Evolutionary conservation across 1,140 invertebrate species (phyloP).

Genomic region (Lasioglossum albipes): DNA sequence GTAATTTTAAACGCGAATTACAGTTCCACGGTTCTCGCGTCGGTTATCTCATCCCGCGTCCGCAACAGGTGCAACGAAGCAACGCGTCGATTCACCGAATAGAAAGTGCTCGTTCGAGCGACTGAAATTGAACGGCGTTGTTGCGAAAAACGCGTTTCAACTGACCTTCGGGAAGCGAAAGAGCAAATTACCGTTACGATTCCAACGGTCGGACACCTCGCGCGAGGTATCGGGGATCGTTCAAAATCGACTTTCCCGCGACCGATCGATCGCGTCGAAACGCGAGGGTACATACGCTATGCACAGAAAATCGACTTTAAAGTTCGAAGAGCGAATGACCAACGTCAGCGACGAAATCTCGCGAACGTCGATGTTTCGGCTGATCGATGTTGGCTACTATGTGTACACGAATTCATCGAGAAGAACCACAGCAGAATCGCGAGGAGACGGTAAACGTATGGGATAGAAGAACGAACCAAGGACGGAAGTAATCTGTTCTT

Average conservation of each 20-base stretch:
- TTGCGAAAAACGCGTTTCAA: slow-evolving; percentile 38
- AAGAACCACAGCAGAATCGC: too few relatives aligned
- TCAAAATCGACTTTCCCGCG: neutral
- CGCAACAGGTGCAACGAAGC: neutral
- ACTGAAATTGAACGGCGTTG: slow-evolving; percentile 37
- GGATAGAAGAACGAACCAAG: slow-evolving; percentile 5
- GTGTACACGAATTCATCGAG: too few relatives aligned
- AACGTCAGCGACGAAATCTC: too few relatives aligned
- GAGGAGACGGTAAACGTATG: neutral
- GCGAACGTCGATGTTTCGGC: too few relatives aligned
- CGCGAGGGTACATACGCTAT: neutral
- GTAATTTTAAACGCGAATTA: too few relatives aligned
- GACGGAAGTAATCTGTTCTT: slow-evolving; percentile 19
- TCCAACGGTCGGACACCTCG: slow-evolving; percentile 33
- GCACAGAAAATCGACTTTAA: too few relatives aligned
- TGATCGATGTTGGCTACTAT: too few relatives aligned
- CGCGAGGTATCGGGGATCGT: neutral
- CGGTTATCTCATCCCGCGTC: neutral
- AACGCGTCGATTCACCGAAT: slow-evolving; percentile 6
- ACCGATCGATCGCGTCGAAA: neutral
- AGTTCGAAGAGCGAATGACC: too few relatives aligned
- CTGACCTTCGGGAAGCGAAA: slow-evolving; percentile 38
- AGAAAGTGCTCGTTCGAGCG: slow-evolving; percentile 15
- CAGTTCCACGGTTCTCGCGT: neutral
- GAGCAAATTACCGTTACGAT: slow-evolving; percentile 52